A percentile compares a stretch with the other conserved stretches of the same genome.
These are phyloP conservation scores for Scelioninae gen. 1 DNA, from an alignment of 2,888 invertebrate species.

Conservation along the genomic window DNA sequence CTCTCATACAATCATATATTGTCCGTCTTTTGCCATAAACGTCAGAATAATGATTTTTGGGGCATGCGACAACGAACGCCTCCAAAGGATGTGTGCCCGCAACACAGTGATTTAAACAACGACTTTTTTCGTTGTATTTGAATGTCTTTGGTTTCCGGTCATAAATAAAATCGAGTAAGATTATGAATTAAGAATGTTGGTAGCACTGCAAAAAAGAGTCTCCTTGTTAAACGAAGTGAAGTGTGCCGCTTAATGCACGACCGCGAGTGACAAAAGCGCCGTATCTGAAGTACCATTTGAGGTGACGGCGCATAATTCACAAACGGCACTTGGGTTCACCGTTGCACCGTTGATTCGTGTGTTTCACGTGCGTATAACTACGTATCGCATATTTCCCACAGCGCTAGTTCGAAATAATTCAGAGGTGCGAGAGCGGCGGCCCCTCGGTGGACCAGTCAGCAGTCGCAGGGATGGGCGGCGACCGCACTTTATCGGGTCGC, in stretches of 20 bases:
- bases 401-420: slow-evolving; percentile 66
- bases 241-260: slow-evolving; percentile 39
- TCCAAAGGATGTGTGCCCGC: no score
- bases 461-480: slow-evolving; percentile 73
- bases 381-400: slow-evolving; percentile 57
- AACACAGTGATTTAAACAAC: no score
- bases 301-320: slow-evolving; percentile 38
- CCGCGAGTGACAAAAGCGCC: slow-evolving; percentile 48
- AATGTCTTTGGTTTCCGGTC: no score
- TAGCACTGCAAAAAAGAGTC: slow-evolving; percentile 26
- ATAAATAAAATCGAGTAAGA: slow-evolving; percentile 39
- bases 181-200: slow-evolving; percentile 50
- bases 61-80: no score
- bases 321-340: no score
- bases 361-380: slow-evolving; percentile 45
- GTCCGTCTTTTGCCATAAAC: no score
- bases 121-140: no score
- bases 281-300: no score
- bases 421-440: slow-evolving; percentile 52
- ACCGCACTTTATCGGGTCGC: slow-evolving; percentile 69
- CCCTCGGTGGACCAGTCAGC: slow-evolving; percentile 72
- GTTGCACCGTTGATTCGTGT: slow-evolving; percentile 22
- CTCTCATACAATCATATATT: no score
- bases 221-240: slow-evolving; percentile 45
- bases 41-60: no score